A percentile compares a stretch with the other conserved stretches of the same genome.
Evolutionary conservation across 2,888 invertebrate species (phyloP).

Genomic region (Parelbella ahira): DNA sequence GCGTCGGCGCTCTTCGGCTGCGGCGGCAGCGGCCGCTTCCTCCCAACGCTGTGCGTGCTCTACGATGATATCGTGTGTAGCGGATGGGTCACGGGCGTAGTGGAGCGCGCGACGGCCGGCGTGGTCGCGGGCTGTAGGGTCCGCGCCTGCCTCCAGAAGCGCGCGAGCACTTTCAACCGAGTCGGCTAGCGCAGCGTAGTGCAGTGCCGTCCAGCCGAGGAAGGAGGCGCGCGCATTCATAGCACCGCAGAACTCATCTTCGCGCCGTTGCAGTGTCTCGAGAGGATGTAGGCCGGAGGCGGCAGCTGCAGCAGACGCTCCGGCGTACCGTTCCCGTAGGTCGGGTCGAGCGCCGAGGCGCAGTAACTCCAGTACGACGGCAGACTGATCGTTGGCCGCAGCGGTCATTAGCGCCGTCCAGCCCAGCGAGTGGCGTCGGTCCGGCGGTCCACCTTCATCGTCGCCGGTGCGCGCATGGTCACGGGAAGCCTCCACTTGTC

Average conservation of each 20-base stretch:
- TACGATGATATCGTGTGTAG: constrained; percentile 82
- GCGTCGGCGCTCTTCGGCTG: constrained; percentile 87
- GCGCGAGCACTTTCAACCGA: constrained; percentile 81
- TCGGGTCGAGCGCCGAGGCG: constrained; percentile 90
- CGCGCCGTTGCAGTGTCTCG: constrained; percentile 85
- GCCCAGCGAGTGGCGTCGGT: constrained; percentile 87
- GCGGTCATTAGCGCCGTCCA: constrained; percentile 94
- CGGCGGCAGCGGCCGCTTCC: constrained; percentile 82
- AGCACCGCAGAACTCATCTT: constrained; percentile 89
- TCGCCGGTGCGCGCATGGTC: constrained; percentile 31
- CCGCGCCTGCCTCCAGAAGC: constrained; percentile 86
- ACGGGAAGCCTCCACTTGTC: constrained; percentile 50
- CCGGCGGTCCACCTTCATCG: constrained; percentile 77
- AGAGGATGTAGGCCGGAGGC: constrained; percentile 86
- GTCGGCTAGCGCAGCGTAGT: constrained; percentile 92
- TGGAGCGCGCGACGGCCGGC: constrained; percentile 87
- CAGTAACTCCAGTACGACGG: constrained; percentile 81
- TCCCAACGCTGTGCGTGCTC: constrained; percentile 75
- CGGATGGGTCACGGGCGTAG: constrained; percentile 84
- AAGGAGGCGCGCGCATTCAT: constrained; percentile 88
- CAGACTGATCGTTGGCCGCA: constrained; percentile 86
- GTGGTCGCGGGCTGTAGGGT: constrained; percentile 88
- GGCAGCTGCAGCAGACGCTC: constrained; percentile 83
- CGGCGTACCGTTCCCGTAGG: constrained; percentile 86
- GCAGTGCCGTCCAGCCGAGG: constrained; percentile 91